phyloP scores from a whole-genome alignment of 2,888 invertebrate species.

The Scaptomyza parva region DNA sequence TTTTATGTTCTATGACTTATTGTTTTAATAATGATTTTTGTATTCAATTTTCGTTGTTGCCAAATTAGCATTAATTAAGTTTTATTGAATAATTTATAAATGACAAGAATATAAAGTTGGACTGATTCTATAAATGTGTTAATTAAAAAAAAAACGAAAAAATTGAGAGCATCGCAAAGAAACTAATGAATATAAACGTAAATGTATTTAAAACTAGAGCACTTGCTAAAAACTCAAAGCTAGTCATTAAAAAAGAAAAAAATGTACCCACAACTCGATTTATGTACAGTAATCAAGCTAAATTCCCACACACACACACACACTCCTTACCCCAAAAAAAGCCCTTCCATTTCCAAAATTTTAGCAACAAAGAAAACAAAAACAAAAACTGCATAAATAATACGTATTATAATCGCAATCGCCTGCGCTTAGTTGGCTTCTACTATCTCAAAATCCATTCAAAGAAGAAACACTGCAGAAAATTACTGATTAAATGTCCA shows the following conservation, averaged over 20 bases:
- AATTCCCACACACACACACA: constrained; percentile 25
- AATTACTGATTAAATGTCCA: constrained; percentile 44
- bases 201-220: constrained; percentile 44
- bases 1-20: constrained; percentile 9
- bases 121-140: constrained; percentile 66
- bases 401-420: constrained; percentile 37
- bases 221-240: constrained; percentile 63
- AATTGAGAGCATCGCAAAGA: constrained; percentile 36
- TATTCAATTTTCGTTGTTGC: constrained; percentile 70
- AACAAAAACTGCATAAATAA: constrained; percentile 18
- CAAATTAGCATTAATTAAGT: constrained; percentile 77
- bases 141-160: constrained; percentile 33
- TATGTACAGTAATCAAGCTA: constrained; percentile 67
- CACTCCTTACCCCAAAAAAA: neutral
- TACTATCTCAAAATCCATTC: constrained; percentile 18
- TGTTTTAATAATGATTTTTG: constrained; percentile 19
- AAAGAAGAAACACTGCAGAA: constrained; percentile 14
- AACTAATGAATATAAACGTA: constrained; percentile 6
- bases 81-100: constrained; percentile 54
- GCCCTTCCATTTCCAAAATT: neutral
- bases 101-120: constrained; percentile 53
- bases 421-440: constrained; percentile 55
- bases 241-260: constrained; percentile 50
- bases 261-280: constrained; percentile 36
- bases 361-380: too few species aligned